A percentile compares a stretch with the other conserved stretches of the same genome.
phyloP scores from a whole-genome alignment of 2,797 vertebrate species.

The Oreortyx pictus region DNA sequence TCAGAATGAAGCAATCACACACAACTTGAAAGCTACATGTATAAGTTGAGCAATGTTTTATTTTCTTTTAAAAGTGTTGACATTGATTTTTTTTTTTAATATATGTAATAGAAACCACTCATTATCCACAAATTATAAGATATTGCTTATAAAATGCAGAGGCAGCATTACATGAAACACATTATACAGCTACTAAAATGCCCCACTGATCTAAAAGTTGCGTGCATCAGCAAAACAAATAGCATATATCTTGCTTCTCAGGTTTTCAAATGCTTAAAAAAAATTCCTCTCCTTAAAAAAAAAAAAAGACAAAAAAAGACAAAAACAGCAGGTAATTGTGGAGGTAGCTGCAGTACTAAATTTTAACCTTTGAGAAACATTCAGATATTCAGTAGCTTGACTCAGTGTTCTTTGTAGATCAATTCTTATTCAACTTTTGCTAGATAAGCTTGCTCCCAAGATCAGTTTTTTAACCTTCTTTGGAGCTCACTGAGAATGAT shows the following conservation, averaged over 20 bases:
- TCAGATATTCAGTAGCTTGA: neutral
- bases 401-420: neutral
- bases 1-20: slow-evolving; percentile 36
- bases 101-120: slow-evolving; percentile 53
- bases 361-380: slow-evolving; percentile 28
- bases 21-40: neutral
- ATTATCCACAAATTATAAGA: slow-evolving; percentile 61
- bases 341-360: neutral
- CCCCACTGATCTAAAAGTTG: slow-evolving; percentile 33
- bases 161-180: slow-evolving; percentile 38
- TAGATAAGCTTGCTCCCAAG: neutral
- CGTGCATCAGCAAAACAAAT: slow-evolving; percentile 21
- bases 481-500: neutral
- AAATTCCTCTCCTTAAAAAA: neutral
- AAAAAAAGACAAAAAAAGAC: neutral
- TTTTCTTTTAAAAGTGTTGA: slow-evolving; percentile 55
- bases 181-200: slow-evolving; percentile 34
- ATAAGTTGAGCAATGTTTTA: slow-evolving; percentile 46
- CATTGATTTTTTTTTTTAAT: slow-evolving; percentile 55
- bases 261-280: slow-evolving; percentile 23
- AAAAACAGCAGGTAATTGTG: neutral
- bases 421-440: neutral
- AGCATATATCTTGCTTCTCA: slow-evolving; percentile 1
- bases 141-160: slow-evolving; percentile 47
- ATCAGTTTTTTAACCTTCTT: neutral